Evolutionary conservation across 2,888 invertebrate genomes (phyloP).

Genomic region (Zhuqinia jingwanae): DNA sequence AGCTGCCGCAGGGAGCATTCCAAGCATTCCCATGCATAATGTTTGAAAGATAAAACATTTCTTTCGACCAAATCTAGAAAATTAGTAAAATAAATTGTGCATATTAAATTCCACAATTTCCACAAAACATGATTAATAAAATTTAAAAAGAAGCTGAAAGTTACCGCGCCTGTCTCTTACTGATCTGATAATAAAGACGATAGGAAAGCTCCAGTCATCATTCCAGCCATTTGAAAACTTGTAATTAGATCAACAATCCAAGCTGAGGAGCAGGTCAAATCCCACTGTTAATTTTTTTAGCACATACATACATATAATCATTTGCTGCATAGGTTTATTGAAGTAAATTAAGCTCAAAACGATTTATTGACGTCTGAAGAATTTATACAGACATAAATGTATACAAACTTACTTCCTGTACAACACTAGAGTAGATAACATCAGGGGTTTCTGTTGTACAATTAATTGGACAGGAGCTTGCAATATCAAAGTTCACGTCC

Average conservation of each 20-base stretch:
- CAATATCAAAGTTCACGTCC: slow-evolving; percentile 56
- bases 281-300: slow-evolving; percentile 73
- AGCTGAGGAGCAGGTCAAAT: slow-evolving; percentile 63
- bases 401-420: slow-evolving; percentile 74
- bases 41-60: slow-evolving; percentile 72
- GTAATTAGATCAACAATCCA: slow-evolving; percentile 74
- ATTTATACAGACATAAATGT: too few relatives aligned
- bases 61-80: slow-evolving; percentile 66
- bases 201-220: slow-evolving; percentile 72
- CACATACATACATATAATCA: too few relatives aligned
- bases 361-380: too few relatives aligned
- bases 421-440: slow-evolving; percentile 65
- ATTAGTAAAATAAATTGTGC: background rate
- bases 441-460: slow-evolving; percentile 63
- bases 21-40: slow-evolving; percentile 65
- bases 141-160: too few relatives aligned
- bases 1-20: slow-evolving; percentile 71
- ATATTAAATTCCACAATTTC: too few relatives aligned
- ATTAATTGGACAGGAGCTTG: slow-evolving; percentile 47
- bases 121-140: too few relatives aligned
- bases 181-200: slow-evolving; percentile 73
- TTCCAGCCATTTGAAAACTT: slow-evolving; percentile 74
- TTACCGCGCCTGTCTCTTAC: too few relatives aligned
- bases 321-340: too few relatives aligned
- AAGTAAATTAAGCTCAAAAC: too few relatives aligned